Base-by-base conservation (phyloP, 2,888 invertebrate species). In the Buathra laborator region DNA sequence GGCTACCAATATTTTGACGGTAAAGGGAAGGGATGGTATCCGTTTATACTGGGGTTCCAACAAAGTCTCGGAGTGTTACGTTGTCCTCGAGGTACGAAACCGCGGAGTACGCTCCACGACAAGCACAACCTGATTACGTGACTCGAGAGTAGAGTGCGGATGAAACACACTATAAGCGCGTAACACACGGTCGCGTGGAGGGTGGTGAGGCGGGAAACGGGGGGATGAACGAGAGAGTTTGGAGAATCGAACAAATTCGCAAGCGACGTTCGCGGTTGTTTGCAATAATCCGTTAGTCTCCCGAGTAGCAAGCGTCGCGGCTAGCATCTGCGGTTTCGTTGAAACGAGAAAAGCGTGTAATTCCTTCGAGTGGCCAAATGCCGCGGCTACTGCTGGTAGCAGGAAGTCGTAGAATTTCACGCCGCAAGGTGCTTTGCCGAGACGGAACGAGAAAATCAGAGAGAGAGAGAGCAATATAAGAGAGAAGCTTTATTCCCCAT, bases 331-430 rank as follows among this genome's bases (percentile, higher is more conserved):
- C 68, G 81, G 84, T 84, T 84, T 84, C 81, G 68, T 84, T 84
- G 62, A 46, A 81, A 81, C 84, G 81, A 70, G 85, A 82, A 82
- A 85, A 85, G 78, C 85, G 85, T 85, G 81, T 85, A 85, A 85
- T 85, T 85, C 79, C 79, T 85, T 76, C 66, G 85, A 75, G 75
- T 51, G 59, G 66, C 66, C 46, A 51, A 48, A 51, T 12, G 19
- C 12, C 9, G 19, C 2, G 56, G 10, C 56, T 9, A 7, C 56
- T 24, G 56, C 24, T 56, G 53, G 16, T 4, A 43, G 75, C 78
- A 81, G 84, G 81, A 75, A 85, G 81, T 85, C 85, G 79, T 85
- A 79, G 71, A 81, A 85, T 79, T 82, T 85, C 75, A 79, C 85
- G 75, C 79, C 46, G 62, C 76, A 51, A 46, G 78, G 56, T 56